Conservation (phyloP, 2,797 vertebrate species). For the Setipinna tenuifilis region DNA sequence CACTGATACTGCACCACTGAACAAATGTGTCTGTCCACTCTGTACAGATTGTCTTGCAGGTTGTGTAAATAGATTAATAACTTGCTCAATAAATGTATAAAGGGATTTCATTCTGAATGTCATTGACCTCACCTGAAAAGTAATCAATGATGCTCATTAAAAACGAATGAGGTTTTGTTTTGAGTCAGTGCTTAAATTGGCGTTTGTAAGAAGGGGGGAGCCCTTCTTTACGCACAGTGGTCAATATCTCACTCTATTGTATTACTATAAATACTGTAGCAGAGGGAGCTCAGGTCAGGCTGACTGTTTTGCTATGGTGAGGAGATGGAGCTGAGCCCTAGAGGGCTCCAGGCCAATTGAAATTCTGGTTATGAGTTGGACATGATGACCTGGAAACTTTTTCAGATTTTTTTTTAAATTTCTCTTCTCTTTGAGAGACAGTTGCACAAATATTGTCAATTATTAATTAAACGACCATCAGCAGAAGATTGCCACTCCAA, state of each 20-base stretch:
- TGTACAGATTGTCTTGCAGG: neutral
- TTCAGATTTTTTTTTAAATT: neutral
- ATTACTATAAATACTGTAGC: too few relatives aligned
- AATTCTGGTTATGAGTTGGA: neutral
- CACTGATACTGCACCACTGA: neutral
- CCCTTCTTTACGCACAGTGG: too few relatives aligned
- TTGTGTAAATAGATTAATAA: neutral
- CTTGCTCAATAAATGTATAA: neutral
- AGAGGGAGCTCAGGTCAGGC: too few relatives aligned
- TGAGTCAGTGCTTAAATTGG: too few relatives aligned
- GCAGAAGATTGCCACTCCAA: neutral
- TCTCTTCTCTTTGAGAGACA: neutral
- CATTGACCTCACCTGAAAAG: neutral
- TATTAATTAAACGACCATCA: neutral
- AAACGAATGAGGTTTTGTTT: neutral
- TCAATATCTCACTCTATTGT: too few relatives aligned
- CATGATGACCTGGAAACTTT: neutral
- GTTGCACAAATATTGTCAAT: neutral
- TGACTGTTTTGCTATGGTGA: too few relatives aligned
- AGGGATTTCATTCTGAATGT: neutral
- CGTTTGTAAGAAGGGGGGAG: too few relatives aligned
- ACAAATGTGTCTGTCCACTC: neutral
- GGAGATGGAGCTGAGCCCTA: too few relatives aligned
- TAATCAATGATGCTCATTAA: neutral
- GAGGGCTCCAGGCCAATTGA: too few relatives aligned